These are phyloP conservation scores for Poecilia gillii DNA, from an alignment of 2,797 vertebrate genomes.

Conservation along the genomic window DNA sequence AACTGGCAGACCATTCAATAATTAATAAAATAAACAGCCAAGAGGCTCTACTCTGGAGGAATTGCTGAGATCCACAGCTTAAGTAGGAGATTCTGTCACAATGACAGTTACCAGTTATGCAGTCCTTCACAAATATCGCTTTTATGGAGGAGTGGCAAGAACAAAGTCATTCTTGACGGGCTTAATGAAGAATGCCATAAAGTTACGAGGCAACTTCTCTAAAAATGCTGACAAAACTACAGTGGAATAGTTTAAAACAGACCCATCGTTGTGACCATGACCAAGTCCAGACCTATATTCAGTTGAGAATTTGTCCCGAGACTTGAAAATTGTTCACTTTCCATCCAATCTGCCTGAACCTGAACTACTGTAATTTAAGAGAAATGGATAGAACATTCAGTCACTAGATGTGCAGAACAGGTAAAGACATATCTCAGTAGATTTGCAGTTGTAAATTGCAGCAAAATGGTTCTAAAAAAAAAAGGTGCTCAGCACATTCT, in stretches of 20 bases:
- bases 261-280: not conserved
- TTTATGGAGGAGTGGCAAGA: not conserved
- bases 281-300: not conserved
- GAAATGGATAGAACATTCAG: not conserved
- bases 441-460: not conserved
- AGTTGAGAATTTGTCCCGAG: not conserved
- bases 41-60: not conserved
- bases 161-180: not conserved
- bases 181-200: not conserved
- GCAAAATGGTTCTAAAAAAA: not conserved
- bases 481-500: not conserved
- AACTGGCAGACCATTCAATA: not conserved
- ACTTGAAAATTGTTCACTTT: not conserved
- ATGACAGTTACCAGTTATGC: not conserved
- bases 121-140: not conserved
- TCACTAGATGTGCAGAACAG: not conserved
- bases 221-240: not conserved
- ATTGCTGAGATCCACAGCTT: not conserved
- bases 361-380: not conserved
- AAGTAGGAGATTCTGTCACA: not conserved
- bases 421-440: no score
- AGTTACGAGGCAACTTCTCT: not conserved
- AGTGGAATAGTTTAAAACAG: not conserved
- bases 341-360: not conserved
- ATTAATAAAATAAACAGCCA: not conserved